A percentile compares a stretch with the other conserved stretches of the same genome.
Evolutionary conservation across 2,797 vertebrate species (phyloP).

Genomic region (Erpetoichthys calabaricus): DNA sequence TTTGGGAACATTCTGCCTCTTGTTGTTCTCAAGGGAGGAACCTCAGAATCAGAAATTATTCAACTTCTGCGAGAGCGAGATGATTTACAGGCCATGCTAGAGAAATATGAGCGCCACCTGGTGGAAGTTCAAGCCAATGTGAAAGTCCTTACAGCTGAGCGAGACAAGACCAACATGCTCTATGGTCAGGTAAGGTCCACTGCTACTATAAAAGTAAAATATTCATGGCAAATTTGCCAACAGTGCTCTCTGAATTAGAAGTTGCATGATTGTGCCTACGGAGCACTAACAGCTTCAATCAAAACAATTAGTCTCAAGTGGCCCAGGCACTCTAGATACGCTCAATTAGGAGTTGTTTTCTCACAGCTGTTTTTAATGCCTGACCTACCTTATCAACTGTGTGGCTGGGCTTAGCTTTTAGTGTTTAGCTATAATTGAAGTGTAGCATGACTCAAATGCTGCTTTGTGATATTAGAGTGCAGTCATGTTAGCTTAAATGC

Average conservation of each 20-base stretch:
- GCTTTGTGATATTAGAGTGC: too few relatives aligned
- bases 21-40: constrained; percentile 32
- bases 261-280: not conserved
- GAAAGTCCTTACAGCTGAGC: constrained; percentile 55
- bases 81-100: constrained; percentile 44
- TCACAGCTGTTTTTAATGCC: too few relatives aligned
- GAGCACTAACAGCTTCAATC: constrained; percentile 5
- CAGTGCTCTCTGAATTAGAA: not conserved
- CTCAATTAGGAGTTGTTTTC: too few relatives aligned
- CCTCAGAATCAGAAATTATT: constrained; percentile 43
- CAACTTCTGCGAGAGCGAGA: constrained; percentile 44
- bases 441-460: too few relatives aligned
- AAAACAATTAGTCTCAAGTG: constrained; percentile 9
- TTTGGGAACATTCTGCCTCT: not conserved
- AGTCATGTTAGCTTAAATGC: too few relatives aligned
- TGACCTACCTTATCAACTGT: too few relatives aligned
- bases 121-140: constrained; percentile 60
- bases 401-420: too few relatives aligned
- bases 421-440: too few relatives aligned
- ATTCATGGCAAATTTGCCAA: not conserved
- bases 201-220: constrained; percentile 2
- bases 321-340: too few relatives aligned
- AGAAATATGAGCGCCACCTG: constrained; percentile 47
- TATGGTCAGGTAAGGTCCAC: constrained; percentile 42
- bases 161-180: constrained; percentile 46